A percentile compares a stretch with the other conserved stretches of the same genome.
Evolutionary conservation across 2,888 invertebrate genomes (phyloP).

Genomic region (Pyralis farinalis): DNA sequence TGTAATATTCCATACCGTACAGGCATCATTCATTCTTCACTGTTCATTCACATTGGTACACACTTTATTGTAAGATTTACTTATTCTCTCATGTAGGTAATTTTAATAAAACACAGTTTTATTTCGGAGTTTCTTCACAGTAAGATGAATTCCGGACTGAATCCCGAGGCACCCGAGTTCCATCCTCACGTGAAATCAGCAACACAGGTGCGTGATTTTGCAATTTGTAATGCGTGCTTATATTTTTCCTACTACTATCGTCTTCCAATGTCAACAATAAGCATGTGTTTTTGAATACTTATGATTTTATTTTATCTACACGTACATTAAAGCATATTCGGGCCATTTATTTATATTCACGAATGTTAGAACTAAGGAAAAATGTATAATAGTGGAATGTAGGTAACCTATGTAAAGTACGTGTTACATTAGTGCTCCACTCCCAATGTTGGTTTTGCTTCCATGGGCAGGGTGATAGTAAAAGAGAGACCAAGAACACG

Average conservation of each 20-base stretch:
- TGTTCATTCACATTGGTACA: conserved; percentile 4
- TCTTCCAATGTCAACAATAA: conserved; percentile 29
- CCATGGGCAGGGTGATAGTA: background rate
- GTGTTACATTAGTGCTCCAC: background rate
- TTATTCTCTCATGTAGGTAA: no score
- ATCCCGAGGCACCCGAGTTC: conserved; percentile 69
- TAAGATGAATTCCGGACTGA: conserved; percentile 59
- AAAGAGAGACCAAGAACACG: background rate
- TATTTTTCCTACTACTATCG: conserved; percentile 13
- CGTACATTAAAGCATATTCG: no score
- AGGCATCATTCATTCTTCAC: conserved; percentile 28
- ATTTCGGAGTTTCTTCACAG: conserved; percentile 17
- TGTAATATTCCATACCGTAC: no score
- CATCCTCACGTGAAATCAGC: conserved; percentile 49
- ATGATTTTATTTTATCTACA: no score
- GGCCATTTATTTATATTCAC: no score
- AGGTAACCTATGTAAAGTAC: background rate
- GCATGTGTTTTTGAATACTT: conserved; percentile 40
- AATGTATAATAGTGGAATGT: no score
- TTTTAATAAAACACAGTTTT: conserved; percentile 12
- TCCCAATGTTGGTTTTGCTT: background rate
- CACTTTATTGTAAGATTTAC: no score
- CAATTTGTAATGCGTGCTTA: conserved; percentile 14
- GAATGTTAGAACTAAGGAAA: no score
- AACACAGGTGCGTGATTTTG: conserved; percentile 50